Evolutionary conservation across 2,113 vertebrate genomes (phyloP).

Genomic region (Candoia aspera): DNA sequence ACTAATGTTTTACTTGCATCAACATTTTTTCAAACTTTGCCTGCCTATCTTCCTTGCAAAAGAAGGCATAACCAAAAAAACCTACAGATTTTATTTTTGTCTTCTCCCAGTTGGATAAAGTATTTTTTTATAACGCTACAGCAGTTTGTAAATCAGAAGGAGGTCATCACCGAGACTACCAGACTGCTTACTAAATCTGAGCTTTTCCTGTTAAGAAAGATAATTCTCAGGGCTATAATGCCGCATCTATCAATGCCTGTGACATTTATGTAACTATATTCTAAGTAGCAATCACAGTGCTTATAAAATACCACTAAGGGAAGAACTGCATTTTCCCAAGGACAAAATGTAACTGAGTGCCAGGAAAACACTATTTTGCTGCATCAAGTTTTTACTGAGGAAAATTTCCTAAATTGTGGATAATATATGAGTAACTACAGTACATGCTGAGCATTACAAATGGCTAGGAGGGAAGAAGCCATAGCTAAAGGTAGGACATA

Average conservation of each 20-base stretch:
- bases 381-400: not conserved
- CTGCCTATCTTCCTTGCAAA: not conserved
- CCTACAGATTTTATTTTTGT: not conserved
- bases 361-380: not conserved
- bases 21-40: not conserved
- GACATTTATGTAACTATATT: not conserved
- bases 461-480: not conserved
- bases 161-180: not conserved
- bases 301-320: slow-evolving; percentile 14
- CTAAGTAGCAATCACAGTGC: not conserved
- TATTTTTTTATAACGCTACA: not conserved
- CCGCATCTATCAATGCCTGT: not conserved
- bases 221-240: not conserved
- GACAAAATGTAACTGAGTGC: not conserved
- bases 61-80: not conserved
- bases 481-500: not conserved
- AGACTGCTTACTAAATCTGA: slow-evolving; percentile 10
- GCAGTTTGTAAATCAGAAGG: not conserved
- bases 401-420: not conserved
- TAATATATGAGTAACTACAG: not conserved
- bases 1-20: slow-evolving; percentile 36
- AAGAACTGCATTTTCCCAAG: not conserved
- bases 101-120: slow-evolving; percentile 49
- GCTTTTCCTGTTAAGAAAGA: not conserved
- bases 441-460: not conserved